phyloP scores from a whole-genome alignment of 2,113 vertebrate species.

The Sinocyclocheilus grahami region DNA sequence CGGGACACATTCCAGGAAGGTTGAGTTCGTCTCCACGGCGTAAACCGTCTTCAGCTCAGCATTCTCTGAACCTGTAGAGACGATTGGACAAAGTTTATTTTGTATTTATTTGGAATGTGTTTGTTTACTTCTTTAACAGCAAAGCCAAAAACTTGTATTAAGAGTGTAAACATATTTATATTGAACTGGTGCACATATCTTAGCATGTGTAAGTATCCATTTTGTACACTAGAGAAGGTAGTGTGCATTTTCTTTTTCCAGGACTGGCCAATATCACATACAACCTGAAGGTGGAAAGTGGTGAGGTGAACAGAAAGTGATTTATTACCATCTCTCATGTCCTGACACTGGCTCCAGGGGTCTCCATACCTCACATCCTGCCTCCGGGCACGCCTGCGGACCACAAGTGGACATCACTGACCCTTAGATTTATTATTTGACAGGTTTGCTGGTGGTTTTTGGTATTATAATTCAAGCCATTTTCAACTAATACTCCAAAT shows the following conservation, averaged over 20 bases:
- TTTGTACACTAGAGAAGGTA: slow-evolving; percentile 27
- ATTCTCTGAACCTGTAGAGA: slow-evolving; percentile 44
- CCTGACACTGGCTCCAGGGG: slow-evolving; percentile 79
- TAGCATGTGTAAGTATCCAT: neutral
- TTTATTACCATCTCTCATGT: slow-evolving; percentile 76
- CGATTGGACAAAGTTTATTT: neutral
- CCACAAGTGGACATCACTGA: slow-evolving; percentile 1
- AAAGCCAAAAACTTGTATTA: neutral
- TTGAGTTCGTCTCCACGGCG: slow-evolving; percentile 83
- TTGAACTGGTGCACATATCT: neutral
- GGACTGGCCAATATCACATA: neutral
- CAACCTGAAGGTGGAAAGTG: neutral
- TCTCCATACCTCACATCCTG: slow-evolving; percentile 80
- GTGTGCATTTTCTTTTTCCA: neutral
- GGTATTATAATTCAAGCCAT: neutral
- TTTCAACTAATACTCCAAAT: too few relatives aligned
- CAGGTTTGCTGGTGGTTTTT: neutral
- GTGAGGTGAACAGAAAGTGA: slow-evolving; percentile 1
- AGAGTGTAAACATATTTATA: neutral
- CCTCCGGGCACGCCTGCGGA: slow-evolving; percentile 75
- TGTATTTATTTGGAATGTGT: too few relatives aligned
- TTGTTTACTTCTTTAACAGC: too few relatives aligned
- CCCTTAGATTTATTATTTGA: neutral
- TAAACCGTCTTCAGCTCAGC: slow-evolving; percentile 74
- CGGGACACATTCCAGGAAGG: slow-evolving; percentile 81